Evolutionary conservation across 2,888 invertebrate species (phyloP).

Genomic region (Lysandra bellargus): DNA sequence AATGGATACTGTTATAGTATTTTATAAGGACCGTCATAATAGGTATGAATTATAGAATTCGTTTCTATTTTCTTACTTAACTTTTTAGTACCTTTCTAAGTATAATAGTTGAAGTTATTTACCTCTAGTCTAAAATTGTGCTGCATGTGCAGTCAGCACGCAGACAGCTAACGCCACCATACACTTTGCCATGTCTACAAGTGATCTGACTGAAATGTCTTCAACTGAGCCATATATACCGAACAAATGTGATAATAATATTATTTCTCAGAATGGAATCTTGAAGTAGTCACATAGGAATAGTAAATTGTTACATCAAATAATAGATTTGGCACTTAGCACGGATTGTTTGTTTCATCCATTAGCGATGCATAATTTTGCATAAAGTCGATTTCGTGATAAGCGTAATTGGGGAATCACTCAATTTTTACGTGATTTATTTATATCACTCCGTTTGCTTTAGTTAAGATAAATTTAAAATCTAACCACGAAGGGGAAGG

Average conservation of each 20-base stretch:
- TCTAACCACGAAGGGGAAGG: not conserved
- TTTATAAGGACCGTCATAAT: not conserved
- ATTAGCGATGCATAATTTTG: constrained; percentile 37
- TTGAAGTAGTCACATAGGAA: constrained; percentile 42
- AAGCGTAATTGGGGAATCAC: constrained; percentile 27
- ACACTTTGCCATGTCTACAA: constrained; percentile 47
- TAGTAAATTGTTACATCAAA: constrained; percentile 52
- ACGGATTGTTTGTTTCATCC: constrained; percentile 50
- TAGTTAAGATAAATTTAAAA: not conserved
- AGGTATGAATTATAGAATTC: not conserved
- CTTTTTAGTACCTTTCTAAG: not conserved
- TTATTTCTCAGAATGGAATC: constrained; percentile 58
- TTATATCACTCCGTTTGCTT: not conserved
- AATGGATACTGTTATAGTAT: not conserved
- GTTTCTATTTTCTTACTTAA: not conserved
- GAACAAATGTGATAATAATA: constrained; percentile 46
- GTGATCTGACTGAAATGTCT: not conserved
- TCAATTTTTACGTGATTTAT: not conserved
- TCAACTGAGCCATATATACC: constrained; percentile 36
- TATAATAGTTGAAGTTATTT: constrained; percentile 11
- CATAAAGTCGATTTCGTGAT: constrained; percentile 16
- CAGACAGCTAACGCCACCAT: not conserved
- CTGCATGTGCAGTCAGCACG: not conserved
- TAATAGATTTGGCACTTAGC: constrained; percentile 48
- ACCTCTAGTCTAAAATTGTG: constrained; percentile 3